Base-by-base conservation (phyloP, 2,797 vertebrate species). In the Gouania willdenowi region DNA sequence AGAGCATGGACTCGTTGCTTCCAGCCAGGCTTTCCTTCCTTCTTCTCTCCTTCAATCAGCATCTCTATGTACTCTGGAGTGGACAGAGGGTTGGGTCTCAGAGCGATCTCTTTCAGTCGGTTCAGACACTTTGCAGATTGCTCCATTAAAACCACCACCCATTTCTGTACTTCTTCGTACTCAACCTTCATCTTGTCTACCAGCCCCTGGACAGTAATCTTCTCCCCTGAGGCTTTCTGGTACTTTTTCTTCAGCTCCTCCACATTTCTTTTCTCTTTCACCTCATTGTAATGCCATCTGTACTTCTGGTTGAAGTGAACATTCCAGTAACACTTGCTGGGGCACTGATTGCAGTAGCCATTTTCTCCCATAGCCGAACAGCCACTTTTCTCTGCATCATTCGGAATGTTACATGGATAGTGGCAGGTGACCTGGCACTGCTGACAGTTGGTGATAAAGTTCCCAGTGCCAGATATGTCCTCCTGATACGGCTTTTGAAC, bases 1-100 rank as follows among this genome's bases (percentile, higher is more conserved):
- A 77, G 12, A 40, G 59, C 38, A 8, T 48, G 18, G 17, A 84
- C 44, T 11, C 71, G 61, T 14, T 56, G 45, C 13, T 1, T 0
- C 17, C 47, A 81, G 2, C 82, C 82, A 1, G 6, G 3, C 40
- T 71, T 75, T 21, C 35, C 62, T 22, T 71, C 66, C 0, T 56
- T 33, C 26, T 25, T 47, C 8, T 85, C 82, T 7, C 63, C 65
- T 16, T 80, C 33, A 2, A 83, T 82, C 14, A 82, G 36, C 47
- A 79, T 10, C 20, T 82, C 55, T 1, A 85, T 77, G 65, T 82
- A 85, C 10, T 66, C 69, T 17, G 72, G 69, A 2, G 60, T 69
- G 13, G 64, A 52, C 9, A 82, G 53, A n/a, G 77, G 75, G 23
- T 81, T 71, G 0, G 77, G 67, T 16, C 41, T 72, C 35, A 81